Evolutionary conservation across 2,113 vertebrate genomes (phyloP), one percentile per base, ranked within the genome.

Genomic region (Crotalus helleri): DNA sequence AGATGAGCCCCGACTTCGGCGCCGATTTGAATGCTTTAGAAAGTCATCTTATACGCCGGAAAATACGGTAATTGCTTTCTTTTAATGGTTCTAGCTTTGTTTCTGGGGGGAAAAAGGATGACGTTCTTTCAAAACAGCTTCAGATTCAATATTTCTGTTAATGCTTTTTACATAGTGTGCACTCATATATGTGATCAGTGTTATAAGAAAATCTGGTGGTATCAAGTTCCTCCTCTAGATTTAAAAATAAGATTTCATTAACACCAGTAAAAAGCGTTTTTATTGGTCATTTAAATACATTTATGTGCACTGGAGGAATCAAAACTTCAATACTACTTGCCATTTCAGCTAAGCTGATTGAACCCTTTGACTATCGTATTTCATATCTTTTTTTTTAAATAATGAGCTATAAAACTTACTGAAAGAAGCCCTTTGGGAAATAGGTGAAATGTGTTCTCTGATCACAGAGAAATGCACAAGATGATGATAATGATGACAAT

Each of bases 231-330:
- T n/a, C 6, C 7, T 15, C 26, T 19, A 17, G 6, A 29, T 54
- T 88, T 64, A 53, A 92, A 92, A 87, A 87, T 51, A 24, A 61
- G 46, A 92, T 53, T 61, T 61, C 21, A 61, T 33, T 39, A 92
- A 49, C 12, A 23, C 19, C 87, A 21, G 7, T 39, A 64, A 9
- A 53, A 87, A 33, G 6, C 21, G 39, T 81, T 92, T 51, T 61
- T 24, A 39, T 39, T 87, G 26, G 17, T 87, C 55, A 39, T 19
- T 39, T 81, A 81, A 81, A 39, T 81, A 81, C 17, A 39, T 81
- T 39, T 81, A 44, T 21, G 33, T 49, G 46, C 44, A 9, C 29
- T 88, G n/a, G 13, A 12, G 26, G 64, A 74, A 53, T 29, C 26
- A 49, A 9, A 24, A 49, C 17, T 69, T 61, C 21, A 44, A n/a